Evolutionary conservation across 2,888 invertebrate genomes (phyloP).

Genomic region (Acrobasis suavella): DNA sequence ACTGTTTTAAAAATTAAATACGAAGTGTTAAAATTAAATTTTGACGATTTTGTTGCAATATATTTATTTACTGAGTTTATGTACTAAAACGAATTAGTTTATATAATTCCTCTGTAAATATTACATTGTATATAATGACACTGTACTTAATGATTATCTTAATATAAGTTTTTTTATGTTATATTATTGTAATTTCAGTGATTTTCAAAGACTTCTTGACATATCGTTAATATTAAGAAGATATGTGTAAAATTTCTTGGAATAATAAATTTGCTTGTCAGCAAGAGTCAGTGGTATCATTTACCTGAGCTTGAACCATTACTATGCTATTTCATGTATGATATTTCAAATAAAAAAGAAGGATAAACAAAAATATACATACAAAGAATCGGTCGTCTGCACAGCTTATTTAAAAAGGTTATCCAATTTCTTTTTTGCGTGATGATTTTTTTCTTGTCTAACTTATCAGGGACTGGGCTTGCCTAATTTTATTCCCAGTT

Average conservation of each 20-base stretch:
- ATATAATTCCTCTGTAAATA: constrained; percentile 19
- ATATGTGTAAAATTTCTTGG: constrained; percentile 71
- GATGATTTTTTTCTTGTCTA: too few relatives aligned
- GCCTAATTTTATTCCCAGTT: too few relatives aligned
- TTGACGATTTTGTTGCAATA: background rate
- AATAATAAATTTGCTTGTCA: constrained; percentile 76
- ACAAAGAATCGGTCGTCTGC: too few relatives aligned
- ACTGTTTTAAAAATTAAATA: constrained; percentile 26
- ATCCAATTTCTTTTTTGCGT: too few relatives aligned
- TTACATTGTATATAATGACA: constrained; percentile 24
- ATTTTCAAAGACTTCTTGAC: constrained; percentile 77
- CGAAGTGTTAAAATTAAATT: constrained; percentile 23
- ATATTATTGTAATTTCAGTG: constrained; percentile 51
- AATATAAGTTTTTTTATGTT: constrained; percentile 25
- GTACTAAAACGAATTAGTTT: background rate
- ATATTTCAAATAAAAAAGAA: too few relatives aligned
- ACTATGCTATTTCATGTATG: too few relatives aligned
- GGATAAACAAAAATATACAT: too few relatives aligned
- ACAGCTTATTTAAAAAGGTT: too few relatives aligned
- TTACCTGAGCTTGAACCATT: background rate
- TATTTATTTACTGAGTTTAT: background rate
- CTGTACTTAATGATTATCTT: constrained; percentile 23
- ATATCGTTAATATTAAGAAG: constrained; percentile 72
- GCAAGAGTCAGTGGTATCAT: constrained; percentile 40
- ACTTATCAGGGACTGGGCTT: too few relatives aligned